phyloP scores from a whole-genome alignment of 2,113 vertebrate genomes.

The Istiophorus platypterus region DNA sequence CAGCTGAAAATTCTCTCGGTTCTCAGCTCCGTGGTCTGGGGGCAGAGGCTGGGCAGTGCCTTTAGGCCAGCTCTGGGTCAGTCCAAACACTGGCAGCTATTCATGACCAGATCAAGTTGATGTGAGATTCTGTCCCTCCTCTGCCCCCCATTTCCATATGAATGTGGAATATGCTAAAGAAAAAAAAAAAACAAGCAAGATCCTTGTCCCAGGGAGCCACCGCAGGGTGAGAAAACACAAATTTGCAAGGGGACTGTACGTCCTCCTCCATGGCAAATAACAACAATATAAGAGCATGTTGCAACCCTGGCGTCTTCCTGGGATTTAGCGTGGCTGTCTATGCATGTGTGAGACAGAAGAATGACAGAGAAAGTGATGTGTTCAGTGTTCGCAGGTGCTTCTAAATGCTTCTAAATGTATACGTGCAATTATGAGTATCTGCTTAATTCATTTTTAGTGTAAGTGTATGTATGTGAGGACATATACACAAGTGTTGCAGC shows the following conservation, averaged over 20 bases:
- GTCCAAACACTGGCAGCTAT: slow-evolving; percentile 95
- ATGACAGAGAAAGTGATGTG: slow-evolving; percentile 30
- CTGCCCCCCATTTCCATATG: slow-evolving; percentile 98
- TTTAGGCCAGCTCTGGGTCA: slow-evolving; percentile 92
- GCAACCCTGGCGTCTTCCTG: slow-evolving; percentile 33
- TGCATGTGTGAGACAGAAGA: slow-evolving; percentile 25
- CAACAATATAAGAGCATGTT: slow-evolving; percentile 43
- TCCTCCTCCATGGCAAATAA: slow-evolving; percentile 57
- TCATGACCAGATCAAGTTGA: slow-evolving; percentile 99
- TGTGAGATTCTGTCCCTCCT: slow-evolving; percentile 96
- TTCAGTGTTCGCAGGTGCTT: slow-evolving; percentile 75
- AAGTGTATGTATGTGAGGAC: not conserved
- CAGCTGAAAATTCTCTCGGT: slow-evolving; percentile 88
- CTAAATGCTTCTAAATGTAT: slow-evolving; percentile 53
- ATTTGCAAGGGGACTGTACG: slow-evolving; percentile 30
- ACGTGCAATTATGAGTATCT: slow-evolving; percentile 61
- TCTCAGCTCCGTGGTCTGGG: slow-evolving; percentile 89
- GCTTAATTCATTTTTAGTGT: slow-evolving; percentile 61
- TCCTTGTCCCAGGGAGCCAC: slow-evolving; percentile 90
- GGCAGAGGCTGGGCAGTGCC: slow-evolving; percentile 67
- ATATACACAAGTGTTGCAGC: slow-evolving; percentile 47
- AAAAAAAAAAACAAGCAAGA: slow-evolving; percentile 78
- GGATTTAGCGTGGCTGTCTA: slow-evolving; percentile 41
- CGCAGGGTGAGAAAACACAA: slow-evolving; percentile 83
- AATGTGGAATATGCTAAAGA: slow-evolving; percentile 90